These are phyloP conservation scores for Indicator indicator DNA, from an alignment of 2,113 vertebrate genomes.

Conservation along the genomic window DNA sequence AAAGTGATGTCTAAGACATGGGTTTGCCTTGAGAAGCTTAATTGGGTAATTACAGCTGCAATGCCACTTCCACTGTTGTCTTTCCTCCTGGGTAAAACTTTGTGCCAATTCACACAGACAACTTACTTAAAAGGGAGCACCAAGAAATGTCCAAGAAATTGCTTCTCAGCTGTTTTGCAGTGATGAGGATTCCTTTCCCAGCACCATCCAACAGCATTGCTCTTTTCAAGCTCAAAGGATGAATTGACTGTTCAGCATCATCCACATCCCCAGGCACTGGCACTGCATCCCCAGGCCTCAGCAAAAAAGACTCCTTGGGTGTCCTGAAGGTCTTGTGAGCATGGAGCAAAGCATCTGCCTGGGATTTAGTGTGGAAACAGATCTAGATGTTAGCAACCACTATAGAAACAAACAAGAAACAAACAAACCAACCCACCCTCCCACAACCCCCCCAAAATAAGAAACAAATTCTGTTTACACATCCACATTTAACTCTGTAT, in stretches of 20 bases:
- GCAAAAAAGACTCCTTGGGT: neutral
- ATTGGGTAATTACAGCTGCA: neutral
- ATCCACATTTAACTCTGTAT: neutral
- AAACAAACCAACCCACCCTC: neutral
- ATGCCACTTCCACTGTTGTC: neutral
- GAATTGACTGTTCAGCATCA: accelerated
- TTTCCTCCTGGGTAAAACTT: neutral
- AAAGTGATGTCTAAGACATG: neutral
- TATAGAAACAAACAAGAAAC: neutral
- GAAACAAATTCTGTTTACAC: neutral
- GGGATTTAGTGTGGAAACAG: neutral
- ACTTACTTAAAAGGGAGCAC: neutral
- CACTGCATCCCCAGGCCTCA: too few species aligned
- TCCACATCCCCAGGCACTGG: neutral
- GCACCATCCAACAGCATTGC: neutral
- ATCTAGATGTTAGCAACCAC: neutral
- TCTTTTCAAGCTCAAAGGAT: neutral
- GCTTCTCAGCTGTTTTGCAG: neutral
- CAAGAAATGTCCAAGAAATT: neutral
- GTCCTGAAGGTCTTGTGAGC: neutral
- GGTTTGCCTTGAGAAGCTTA: neutral
- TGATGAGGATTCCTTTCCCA: neutral
- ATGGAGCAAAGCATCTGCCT: neutral
- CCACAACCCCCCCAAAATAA: neutral
- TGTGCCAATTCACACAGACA: neutral